Evolutionary conservation across 2,888 invertebrate species (phyloP).

Genomic region (Epinotia ramella): DNA sequence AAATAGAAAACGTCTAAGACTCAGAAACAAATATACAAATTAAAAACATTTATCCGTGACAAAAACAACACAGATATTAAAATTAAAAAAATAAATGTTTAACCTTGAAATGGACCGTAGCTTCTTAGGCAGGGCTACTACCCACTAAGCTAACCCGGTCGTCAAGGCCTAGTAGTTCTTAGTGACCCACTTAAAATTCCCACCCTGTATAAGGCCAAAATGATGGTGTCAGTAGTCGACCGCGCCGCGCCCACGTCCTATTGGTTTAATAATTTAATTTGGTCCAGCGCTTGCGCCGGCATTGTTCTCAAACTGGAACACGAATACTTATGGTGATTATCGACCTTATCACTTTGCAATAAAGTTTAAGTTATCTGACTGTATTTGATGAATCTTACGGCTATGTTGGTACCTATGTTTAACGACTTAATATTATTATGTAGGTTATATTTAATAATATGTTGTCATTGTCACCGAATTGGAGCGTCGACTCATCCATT

Average conservation of each 20-base stretch:
- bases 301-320: constrained; percentile 15
- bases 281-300: constrained; percentile 26
- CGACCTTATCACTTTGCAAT: background rate
- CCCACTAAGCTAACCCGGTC: no score
- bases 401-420: background rate
- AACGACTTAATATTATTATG: background rate
- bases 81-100: no score
- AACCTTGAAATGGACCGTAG: no score
- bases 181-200: background rate
- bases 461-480: background rate
- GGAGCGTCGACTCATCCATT: background rate
- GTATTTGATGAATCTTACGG: background rate
- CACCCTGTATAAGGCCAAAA: background rate
- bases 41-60: no score
- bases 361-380: background rate
- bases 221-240: constrained; percentile 44
- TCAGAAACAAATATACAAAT: no score
- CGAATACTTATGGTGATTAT: background rate
- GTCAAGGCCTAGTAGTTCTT: no score
- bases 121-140: no score
- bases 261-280: constrained; percentile 50
- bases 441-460: background rate
- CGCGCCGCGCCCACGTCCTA: constrained; percentile 48
- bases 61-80: no score
- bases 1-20: no score